Evolutionary conservation across 2,888 invertebrate species (phyloP).

Genomic region (Agrypnus murinus): DNA sequence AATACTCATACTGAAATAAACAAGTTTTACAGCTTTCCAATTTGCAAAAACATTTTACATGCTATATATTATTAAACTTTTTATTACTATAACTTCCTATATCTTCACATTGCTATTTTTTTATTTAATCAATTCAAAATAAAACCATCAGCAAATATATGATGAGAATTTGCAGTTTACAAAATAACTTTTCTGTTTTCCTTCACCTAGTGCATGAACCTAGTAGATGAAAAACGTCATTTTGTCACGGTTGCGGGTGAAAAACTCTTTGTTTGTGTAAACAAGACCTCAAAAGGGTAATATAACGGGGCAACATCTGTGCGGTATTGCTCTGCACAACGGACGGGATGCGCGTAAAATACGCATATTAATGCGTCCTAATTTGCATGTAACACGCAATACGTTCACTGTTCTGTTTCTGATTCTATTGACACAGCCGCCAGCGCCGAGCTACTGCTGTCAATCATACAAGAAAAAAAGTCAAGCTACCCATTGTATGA

Average conservation of each 20-base stretch:
- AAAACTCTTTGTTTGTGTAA: constrained; percentile 69
- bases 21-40: no score
- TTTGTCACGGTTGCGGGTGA: constrained; percentile 53
- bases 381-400: constrained; percentile 72
- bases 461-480: constrained; percentile 61
- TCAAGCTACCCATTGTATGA: constrained; percentile 25
- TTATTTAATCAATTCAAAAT: no score
- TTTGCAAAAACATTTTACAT: no score
- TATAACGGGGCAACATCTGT: constrained; percentile 65
- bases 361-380: constrained; percentile 70
- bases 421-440: constrained; percentile 69
- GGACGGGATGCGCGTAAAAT: constrained; percentile 67
- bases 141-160: no score
- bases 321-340: constrained; percentile 62
- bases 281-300: constrained; percentile 67
- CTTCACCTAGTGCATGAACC: background rate
- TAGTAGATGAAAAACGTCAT: constrained; percentile 31
- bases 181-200: no score
- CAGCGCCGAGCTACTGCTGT: constrained; percentile 60
- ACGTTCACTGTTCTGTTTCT: constrained; percentile 56
- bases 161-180: no score
- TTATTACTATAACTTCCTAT: no score
- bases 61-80: no score
- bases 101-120: no score
- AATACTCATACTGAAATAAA: no score